A percentile compares a stretch with the other conserved stretches of the same genome.
Conservation (phyloP, 2,888 invertebrate species). For the Thecocarcelia acutangulata region DNA sequence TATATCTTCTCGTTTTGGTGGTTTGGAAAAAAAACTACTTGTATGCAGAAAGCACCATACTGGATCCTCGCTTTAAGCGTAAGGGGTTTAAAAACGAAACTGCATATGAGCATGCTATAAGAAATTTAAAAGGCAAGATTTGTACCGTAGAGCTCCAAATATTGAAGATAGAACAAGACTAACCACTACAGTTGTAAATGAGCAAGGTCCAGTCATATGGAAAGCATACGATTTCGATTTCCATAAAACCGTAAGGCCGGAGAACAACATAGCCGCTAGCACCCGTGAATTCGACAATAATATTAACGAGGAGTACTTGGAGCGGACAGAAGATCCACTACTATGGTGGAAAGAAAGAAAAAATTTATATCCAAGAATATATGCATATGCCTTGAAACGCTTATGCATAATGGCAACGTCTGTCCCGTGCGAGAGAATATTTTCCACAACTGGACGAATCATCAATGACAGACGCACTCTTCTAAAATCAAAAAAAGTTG, state of each 20-base stretch:
- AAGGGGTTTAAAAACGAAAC: constrained; percentile 12
- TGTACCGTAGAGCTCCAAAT: no score
- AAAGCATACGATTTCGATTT: constrained; percentile 31
- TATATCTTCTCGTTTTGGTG: neutral
- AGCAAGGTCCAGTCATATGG: no score
- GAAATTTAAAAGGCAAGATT: no score
- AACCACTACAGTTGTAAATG: neutral
- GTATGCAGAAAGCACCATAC: no score
- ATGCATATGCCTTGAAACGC: no score
- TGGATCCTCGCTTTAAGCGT: no score
- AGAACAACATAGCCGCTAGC: no score
- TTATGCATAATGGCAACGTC: no score
- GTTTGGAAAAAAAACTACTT: constrained; percentile 7
- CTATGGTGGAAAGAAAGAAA: no score
- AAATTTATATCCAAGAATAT: no score
- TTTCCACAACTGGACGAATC: constrained; percentile 11
- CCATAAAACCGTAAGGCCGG: neutral
- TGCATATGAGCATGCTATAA: neutral
- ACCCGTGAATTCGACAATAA: constrained; percentile 52
- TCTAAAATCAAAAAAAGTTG: constrained; percentile 25
- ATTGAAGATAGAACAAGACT: no score
- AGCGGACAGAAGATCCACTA: constrained; percentile 21
- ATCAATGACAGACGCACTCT: constrained; percentile 19
- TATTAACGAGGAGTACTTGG: constrained; percentile 17
- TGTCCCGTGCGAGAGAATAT: no score